Evolutionary conservation across 2,888 invertebrate species (phyloP).

Genomic region (Erebia aethiops): DNA sequence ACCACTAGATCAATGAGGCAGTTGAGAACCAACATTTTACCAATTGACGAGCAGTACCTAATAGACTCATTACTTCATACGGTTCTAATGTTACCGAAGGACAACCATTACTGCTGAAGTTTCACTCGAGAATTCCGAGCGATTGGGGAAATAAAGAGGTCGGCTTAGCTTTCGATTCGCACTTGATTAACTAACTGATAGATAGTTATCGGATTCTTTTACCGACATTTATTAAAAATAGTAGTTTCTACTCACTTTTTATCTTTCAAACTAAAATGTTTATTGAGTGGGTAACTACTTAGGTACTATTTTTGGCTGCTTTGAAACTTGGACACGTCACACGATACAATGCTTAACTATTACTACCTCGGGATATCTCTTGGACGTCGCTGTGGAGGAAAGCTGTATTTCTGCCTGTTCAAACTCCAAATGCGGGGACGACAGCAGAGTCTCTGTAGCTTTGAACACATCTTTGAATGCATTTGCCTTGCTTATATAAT

Average conservation of each 20-base stretch:
- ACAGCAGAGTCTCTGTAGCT: slow-evolving; percentile 24
- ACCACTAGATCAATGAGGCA: too few species aligned
- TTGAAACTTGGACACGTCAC: too few species aligned
- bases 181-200: slow-evolving; percentile 4
- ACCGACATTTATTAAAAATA: not conserved
- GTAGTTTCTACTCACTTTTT: too few species aligned
- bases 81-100: slow-evolving; percentile 21
- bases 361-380: too few species aligned
- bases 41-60: slow-evolving; percentile 32
- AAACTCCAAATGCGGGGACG: slow-evolving; percentile 23
- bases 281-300: too few species aligned
- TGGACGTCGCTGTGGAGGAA: not conserved
- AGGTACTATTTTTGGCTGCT: too few species aligned
- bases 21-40: slow-evolving; percentile 27
- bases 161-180: slow-evolving; percentile 13
- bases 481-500: not conserved
- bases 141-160: slow-evolving; percentile 3
- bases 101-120: slow-evolving; percentile 31
- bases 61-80: slow-evolving; percentile 35
- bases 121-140: slow-evolving; percentile 15
- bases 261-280: too few species aligned
- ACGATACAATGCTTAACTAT: too few species aligned
- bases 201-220: slow-evolving; percentile 1
- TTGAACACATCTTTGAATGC: too few species aligned
- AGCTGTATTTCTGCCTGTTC: not conserved